Evolutionary conservation across 2,888 invertebrate genomes (phyloP), one percentile per base, ranked within the genome.

Genomic region (Cheilosia urbana): DNA sequence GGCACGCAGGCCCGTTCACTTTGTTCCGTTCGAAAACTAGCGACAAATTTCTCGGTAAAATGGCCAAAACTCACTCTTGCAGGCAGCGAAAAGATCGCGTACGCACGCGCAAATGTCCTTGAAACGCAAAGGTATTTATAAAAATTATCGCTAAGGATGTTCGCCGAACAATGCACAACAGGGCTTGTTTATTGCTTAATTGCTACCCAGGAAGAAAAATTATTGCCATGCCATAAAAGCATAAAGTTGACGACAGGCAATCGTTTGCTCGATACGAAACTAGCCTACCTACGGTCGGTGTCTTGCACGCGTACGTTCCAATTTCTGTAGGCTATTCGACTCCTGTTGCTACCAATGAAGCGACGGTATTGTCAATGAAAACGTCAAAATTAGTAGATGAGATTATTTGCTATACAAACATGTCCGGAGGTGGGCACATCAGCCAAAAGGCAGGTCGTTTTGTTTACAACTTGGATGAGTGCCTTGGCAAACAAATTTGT

Each of bases 191-290:
- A 90, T 87, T 87, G 88, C 90, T 91, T 90, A 91, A 91, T 91
- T 89, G 90, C 90, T 85, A 88, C 89, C 89, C 89, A 89, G 88
- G 89, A 88, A 88, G 90, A 90, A 91, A 90, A 90, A 90, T 91
- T 90, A 91, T 91, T 90, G 90, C 89, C 90, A 88, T 88, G 89
- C 89, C 90, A 88, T 91, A 91, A 91, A 91, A 90, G 87, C 89
- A 91, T 92, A 91, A 91, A 92, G 90, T 87, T 87, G 89, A 85
- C 90, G 87, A 89, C 91, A 89, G 90, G 91, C 88, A 63, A 90
- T 80, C 79, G 57, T 79, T 73, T 62, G 17, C 19, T 27, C 1
- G 42, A 60, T 15, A 9, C 7, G 60, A 15, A 42, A 42, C 27
- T 19, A 47, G 79, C 75, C 66, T 69, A 82, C 55, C 71, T 58